These are phyloP conservation scores for Tarsius wallacei DNA, from an alignment of 2,797 vertebrate species.

Conservation along the genomic window DNA sequence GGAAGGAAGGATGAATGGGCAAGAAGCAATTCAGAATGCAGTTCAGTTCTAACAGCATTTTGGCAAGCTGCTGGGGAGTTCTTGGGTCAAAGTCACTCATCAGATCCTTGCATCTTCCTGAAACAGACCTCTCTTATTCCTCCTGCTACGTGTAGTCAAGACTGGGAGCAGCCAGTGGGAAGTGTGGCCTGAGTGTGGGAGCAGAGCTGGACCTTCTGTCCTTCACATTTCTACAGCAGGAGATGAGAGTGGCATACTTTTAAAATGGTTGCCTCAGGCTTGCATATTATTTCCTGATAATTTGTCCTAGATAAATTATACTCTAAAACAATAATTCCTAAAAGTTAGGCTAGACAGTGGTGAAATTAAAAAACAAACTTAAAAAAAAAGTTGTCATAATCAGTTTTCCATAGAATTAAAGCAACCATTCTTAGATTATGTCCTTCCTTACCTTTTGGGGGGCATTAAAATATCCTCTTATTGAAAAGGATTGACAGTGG, in stretches of 20 bases:
- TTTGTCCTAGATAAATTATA: not conserved
- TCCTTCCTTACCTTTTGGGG: not conserved
- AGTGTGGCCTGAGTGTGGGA: not conserved
- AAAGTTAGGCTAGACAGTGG: constrained; percentile 33
- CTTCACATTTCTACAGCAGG: not conserved
- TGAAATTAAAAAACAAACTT: constrained; percentile 35
- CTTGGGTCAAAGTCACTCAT: not conserved
- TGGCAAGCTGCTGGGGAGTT: not conserved
- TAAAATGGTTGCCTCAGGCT: not conserved
- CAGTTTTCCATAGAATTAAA: constrained; percentile 54
- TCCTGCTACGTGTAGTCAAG: accelerated
- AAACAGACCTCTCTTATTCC: not conserved
- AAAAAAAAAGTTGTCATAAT: constrained; percentile 2
- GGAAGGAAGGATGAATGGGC: not conserved
- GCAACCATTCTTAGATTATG: constrained; percentile 16
- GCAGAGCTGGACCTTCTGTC: not conserved
- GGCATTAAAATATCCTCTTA: not conserved
- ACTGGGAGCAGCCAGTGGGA: not conserved
- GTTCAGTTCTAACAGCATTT: not conserved
- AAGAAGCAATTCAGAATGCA: not conserved
- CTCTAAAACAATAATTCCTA: not conserved
- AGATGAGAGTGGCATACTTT: not conserved
- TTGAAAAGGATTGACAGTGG: not conserved
- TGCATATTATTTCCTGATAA: constrained; percentile 38
- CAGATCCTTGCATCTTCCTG: not conserved